These are phyloP conservation scores for Zaprionus obscuricornis DNA, from an alignment of 2,888 invertebrate genomes.

Conservation along the genomic window DNA sequence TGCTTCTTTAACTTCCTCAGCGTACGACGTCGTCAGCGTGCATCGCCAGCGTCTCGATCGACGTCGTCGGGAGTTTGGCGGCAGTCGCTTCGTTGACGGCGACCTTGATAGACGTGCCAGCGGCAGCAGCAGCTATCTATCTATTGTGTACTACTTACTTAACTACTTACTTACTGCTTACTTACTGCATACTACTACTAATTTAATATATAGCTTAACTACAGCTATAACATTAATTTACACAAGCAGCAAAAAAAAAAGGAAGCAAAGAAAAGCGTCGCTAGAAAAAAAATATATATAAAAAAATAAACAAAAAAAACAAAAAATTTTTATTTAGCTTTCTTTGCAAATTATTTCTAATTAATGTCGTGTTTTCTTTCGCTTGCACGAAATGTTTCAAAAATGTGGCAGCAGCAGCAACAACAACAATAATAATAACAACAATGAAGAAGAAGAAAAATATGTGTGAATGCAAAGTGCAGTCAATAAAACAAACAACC, in stretches of 20 bases:
- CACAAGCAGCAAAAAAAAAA: conserved; percentile 20
- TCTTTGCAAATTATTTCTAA: conserved; percentile 41
- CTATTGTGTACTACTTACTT: too few species aligned
- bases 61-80: too few species aligned
- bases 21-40: conserved; percentile 52
- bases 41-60: conserved; percentile 45
- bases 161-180: too few species aligned
- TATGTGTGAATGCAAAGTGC: conserved; percentile 36
- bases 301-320: too few species aligned
- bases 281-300: conserved; percentile 4
- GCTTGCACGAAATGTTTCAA: conserved; percentile 61
- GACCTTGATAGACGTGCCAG: conserved; percentile 84
- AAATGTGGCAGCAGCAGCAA: conserved; percentile 35
- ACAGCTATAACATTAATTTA: too few species aligned
- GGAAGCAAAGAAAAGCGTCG: conserved; percentile 23
- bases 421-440: not conserved
- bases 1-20: conserved; percentile 50
- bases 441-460: conserved; percentile 30
- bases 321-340: conserved; percentile 41
- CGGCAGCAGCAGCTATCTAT: conserved; percentile 56
- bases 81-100: conserved; percentile 82
- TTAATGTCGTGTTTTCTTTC: conserved; percentile 40
- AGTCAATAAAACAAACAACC: conserved; percentile 38
- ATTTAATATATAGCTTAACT: too few species aligned
- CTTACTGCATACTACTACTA: too few species aligned